These are phyloP conservation scores for Drosophila repletoides DNA, from an alignment of 1,140 invertebrate species.

Conservation along the genomic window DNA sequence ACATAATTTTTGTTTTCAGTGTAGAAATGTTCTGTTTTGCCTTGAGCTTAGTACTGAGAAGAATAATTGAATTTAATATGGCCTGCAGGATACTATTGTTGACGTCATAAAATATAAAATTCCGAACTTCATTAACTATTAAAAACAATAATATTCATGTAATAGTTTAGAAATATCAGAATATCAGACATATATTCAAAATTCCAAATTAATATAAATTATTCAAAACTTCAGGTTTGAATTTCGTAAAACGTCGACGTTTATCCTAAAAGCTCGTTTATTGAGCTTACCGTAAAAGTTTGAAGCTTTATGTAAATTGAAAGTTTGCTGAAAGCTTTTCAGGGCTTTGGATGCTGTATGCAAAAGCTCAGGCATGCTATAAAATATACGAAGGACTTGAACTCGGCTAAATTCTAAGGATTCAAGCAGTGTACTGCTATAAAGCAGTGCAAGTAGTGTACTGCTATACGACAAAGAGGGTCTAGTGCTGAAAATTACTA, in stretches of 20 bases:
- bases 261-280: too few relatives aligned
- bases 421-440: conserved; percentile 4
- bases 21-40: not conserved
- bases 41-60: not conserved
- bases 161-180: too few relatives aligned
- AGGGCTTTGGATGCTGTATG: not conserved
- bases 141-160: too few relatives aligned
- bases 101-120: too few relatives aligned
- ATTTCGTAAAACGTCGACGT: too few relatives aligned
- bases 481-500: too few relatives aligned
- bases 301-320: not conserved
- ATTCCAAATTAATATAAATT: too few relatives aligned
- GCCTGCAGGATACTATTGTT: not conserved
- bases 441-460: conserved; percentile 22
- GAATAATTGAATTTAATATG: conserved; percentile 44
- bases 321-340: not conserved
- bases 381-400: not conserved
- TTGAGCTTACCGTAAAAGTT: too few relatives aligned
- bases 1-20: not conserved
- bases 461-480: not conserved
- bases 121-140: too few relatives aligned
- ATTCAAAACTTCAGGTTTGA: too few relatives aligned
- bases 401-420: not conserved
- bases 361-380: not conserved
- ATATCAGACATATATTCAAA: too few relatives aligned